These are phyloP conservation scores for Mungos mungo DNA, from an alignment of 2,113 vertebrate genomes.

Conservation along the genomic window DNA sequence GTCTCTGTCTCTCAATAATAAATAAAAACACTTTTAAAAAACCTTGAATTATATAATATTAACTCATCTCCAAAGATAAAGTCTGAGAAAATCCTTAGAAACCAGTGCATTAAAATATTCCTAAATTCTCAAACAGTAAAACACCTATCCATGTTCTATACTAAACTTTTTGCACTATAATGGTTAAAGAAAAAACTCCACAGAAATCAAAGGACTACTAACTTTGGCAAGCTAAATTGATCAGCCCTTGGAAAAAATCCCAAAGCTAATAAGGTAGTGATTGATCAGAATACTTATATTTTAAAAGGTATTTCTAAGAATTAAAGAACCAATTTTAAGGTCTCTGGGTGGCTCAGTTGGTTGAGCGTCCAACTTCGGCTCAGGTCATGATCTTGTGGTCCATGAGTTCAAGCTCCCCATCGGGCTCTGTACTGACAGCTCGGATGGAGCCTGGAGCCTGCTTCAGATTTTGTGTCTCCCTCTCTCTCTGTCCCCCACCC, in stretches of 20 bases:
- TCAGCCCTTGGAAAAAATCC: constrained; percentile 6
- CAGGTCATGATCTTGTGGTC: too few species aligned
- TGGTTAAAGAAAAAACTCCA: neutral
- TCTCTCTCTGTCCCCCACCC: too few species aligned
- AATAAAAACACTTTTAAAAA: neutral
- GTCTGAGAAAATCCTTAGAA: constrained; percentile 53
- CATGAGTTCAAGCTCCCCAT: too few species aligned
- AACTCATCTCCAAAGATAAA: constrained; percentile 42
- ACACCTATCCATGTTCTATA: neutral
- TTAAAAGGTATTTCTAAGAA: constrained; percentile 34
- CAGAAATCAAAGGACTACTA: neutral
- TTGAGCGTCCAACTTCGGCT: too few species aligned
- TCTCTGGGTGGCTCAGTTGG: too few species aligned
- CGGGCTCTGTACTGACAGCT: too few species aligned
- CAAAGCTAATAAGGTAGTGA: neutral
- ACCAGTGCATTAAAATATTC: neutral
- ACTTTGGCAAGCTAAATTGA: neutral
- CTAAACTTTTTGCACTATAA: neutral
- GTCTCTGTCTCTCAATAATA: too few species aligned
- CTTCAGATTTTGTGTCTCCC: too few species aligned
- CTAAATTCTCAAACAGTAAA: constrained; percentile 6
- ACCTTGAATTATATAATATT: constrained; percentile 41
- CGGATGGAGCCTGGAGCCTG: too few species aligned
- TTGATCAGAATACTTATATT: neutral
- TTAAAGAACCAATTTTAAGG: constrained; percentile 18